Conservation (phyloP, 2,888 invertebrate species). For the Leistus spinibarbis region DNA sequence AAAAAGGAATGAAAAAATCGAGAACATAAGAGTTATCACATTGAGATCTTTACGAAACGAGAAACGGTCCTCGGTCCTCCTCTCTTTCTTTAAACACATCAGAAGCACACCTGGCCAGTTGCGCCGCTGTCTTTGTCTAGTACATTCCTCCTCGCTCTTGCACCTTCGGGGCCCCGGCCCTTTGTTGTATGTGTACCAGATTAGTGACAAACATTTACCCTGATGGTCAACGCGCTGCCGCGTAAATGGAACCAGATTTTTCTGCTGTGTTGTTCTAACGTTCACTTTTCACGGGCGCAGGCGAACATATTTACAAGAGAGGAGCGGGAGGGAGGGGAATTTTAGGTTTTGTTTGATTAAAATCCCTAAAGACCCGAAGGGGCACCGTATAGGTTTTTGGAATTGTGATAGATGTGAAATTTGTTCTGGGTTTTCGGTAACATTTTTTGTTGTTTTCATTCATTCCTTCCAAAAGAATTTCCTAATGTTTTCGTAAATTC, state of each 20-base stretch:
- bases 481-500: too few relatives aligned
- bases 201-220: slow-evolving; percentile 10
- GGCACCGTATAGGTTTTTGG: not conserved
- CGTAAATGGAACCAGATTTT: slow-evolving; percentile 5
- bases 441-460: too few relatives aligned
- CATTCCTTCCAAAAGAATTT: too few relatives aligned
- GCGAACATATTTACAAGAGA: not conserved
- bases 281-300: not conserved
- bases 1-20: not conserved
- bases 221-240: not conserved
- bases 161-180: slow-evolving; percentile 4
- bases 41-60: slow-evolving; percentile 6
- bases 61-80: not conserved
- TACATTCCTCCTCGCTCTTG: not conserved
- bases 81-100: not conserved
- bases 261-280: not conserved
- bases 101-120: slow-evolving; percentile 8
- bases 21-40: slow-evolving; percentile 1
- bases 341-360: not conserved
- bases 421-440: slow-evolving; percentile 6
- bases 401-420: not conserved
- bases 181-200: slow-evolving; percentile 18
- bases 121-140: not conserved
- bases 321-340: not conserved
- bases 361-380: not conserved